Evolutionary conservation across 2,888 invertebrate genomes (phyloP).

Genomic region (Folsomia manolachei): DNA sequence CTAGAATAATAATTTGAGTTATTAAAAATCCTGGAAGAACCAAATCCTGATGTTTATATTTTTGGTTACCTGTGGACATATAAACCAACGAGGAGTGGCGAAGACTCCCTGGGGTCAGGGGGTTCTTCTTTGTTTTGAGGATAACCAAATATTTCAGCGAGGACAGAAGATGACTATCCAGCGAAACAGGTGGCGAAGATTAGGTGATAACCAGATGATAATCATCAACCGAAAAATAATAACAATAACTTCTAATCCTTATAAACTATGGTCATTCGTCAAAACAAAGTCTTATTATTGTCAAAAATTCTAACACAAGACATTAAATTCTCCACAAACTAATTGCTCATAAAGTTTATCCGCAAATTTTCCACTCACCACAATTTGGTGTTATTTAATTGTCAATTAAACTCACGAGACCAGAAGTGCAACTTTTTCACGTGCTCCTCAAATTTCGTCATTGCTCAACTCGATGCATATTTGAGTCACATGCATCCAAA

Average conservation of each 20-base stretch:
- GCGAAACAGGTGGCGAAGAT: neutral
- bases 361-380: neutral
- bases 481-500: neutral
- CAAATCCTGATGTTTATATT: too few species aligned
- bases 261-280: neutral
- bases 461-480: neutral
- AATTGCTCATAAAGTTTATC: too few species aligned
- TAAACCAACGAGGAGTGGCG: neutral
- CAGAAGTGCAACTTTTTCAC: neutral
- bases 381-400: too few species aligned
- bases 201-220: neutral
- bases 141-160: neutral
- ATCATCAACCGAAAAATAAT: neutral
- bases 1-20: too few species aligned
- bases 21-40: too few species aligned
- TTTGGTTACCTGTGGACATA: neutral
- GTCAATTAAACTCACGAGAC: neutral
- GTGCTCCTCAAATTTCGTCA: neutral
- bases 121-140: neutral
- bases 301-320: neutral
- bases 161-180: neutral
- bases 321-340: too few species aligned
- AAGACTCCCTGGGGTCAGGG: neutral
- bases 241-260: too few species aligned
- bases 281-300: neutral